Evolutionary conservation across 2,797 vertebrate genomes (phyloP), one percentile per base, ranked within the genome.

Genomic region (Argentina silus): DNA sequence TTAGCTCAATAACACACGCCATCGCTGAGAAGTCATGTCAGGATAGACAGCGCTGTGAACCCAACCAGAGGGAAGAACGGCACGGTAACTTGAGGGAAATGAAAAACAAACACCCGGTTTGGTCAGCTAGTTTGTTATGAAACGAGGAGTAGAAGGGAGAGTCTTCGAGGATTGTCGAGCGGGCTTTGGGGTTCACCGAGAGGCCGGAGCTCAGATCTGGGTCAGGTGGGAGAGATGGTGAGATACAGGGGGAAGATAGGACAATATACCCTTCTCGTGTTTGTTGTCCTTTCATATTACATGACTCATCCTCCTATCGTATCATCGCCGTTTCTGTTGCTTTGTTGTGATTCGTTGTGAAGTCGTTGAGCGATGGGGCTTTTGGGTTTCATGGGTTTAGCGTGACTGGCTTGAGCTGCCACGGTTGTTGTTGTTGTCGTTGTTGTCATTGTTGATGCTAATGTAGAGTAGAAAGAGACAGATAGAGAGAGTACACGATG

Each of bases 151-250:
- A 27, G 51, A n/a, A 6, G 71, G 59, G 1, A n/a, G 51, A 73
- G 71, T 76, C 56, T 64, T 43, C 53, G 17, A 59, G 65, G 61
- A 76, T 77, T 87, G 87, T 78, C 81, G 86, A 79, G 83, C 36
- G 81, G 81, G 44, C 77, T 81, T 78, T 67, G 75, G 67, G 76
- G 88, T 89, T 92, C 88, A 91, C 0, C 11, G 6, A 51, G 47
- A 75, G 88, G 86, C 73, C 83, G 87, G 44, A 74, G 84, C 68
- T 76, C 76, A 90, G 82, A 82, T 64, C 42, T 83, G 75, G 89
- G 85, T 90, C 88, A 87, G 12, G 67, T n/a, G 21, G 15, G 7
- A n/a, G 60, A 62, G 36, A 19, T 9, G 9, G 10, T 2, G 14
- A 9, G 60, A 62, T 4, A 62, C 15, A 62, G 1, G n/a, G 43